Conservation (phyloP, 2,888 invertebrate species). For the Polia nebulosa region DNA sequence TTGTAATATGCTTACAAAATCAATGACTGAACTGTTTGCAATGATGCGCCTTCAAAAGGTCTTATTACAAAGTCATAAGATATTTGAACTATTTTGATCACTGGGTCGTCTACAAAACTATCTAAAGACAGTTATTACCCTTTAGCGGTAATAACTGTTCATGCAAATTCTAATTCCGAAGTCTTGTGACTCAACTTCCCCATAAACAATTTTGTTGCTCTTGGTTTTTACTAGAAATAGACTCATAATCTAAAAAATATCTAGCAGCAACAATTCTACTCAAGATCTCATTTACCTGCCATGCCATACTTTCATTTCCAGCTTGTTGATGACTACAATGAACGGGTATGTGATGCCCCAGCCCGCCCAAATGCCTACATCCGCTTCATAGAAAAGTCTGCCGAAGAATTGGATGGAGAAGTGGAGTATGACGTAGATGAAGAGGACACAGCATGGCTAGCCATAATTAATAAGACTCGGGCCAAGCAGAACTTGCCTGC, state of each 20-base stretch:
- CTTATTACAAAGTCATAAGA: too few species aligned
- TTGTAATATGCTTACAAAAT: too few species aligned
- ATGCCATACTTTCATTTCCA: constrained; percentile 59
- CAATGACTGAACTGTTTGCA: too few species aligned
- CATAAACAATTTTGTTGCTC: too few species aligned
- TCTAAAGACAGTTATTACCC: too few species aligned
- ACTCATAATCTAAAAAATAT: background rate
- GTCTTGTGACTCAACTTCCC: too few species aligned
- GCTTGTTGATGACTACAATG: constrained; percentile 94
- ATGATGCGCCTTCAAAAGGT: too few species aligned
- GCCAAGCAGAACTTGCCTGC: constrained; percentile 93
- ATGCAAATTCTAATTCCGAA: too few species aligned
- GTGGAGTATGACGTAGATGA: constrained; percentile 99
- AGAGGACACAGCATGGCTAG: constrained; percentile 98
- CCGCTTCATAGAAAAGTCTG: constrained; percentile 98
- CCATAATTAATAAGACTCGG: constrained; percentile 96
- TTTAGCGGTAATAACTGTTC: too few species aligned
- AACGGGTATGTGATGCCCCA: constrained; percentile 95
- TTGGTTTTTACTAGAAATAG: background rate
- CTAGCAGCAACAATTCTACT: background rate
- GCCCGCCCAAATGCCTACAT: constrained; percentile 97
- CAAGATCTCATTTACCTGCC: background rate
- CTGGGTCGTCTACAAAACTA: too few species aligned
- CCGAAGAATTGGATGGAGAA: constrained; percentile 98
- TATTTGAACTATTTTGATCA: too few species aligned